Conservation (phyloP, 2,113 vertebrate genomes). For the Tapirus terrestris region DNA sequence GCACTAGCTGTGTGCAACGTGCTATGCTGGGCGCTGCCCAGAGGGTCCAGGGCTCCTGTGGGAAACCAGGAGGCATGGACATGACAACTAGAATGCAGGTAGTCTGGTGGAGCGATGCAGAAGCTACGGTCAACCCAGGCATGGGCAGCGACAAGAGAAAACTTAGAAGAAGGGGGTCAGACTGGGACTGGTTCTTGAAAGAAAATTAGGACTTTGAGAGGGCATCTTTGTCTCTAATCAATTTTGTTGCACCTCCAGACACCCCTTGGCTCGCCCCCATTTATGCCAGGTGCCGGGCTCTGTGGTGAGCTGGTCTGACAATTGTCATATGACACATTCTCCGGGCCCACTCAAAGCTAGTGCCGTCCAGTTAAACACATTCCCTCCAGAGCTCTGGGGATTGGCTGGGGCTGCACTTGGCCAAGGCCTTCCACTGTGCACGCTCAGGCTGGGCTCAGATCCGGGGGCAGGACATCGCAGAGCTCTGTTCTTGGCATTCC, state of each 20-base stretch:
- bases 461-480: constrained; percentile 15
- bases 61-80: not conserved
- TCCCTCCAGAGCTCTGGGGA: constrained; percentile 50
- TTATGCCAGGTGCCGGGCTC: not conserved
- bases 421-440: not conserved
- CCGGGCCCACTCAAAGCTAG: not conserved
- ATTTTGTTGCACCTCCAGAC: not conserved
- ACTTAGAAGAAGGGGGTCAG: not conserved
- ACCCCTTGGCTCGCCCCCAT: not conserved
- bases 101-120: not conserved
- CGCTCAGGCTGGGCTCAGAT: constrained; percentile 25
- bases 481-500: constrained; percentile 64
- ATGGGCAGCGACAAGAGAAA: not conserved
- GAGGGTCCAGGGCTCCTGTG: not conserved
- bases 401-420: not conserved
- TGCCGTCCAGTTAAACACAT: constrained; percentile 51
- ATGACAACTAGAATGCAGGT: not conserved
- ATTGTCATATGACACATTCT: not conserved
- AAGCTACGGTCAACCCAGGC: not conserved
- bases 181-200: not conserved
- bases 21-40: not conserved
- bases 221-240: not conserved
- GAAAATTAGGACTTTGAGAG: not conserved
- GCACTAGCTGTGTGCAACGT: not conserved
- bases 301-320: not conserved